Evolutionary conservation across 2,113 vertebrate genomes (phyloP).

Genomic region (Theropithecus gelada): DNA sequence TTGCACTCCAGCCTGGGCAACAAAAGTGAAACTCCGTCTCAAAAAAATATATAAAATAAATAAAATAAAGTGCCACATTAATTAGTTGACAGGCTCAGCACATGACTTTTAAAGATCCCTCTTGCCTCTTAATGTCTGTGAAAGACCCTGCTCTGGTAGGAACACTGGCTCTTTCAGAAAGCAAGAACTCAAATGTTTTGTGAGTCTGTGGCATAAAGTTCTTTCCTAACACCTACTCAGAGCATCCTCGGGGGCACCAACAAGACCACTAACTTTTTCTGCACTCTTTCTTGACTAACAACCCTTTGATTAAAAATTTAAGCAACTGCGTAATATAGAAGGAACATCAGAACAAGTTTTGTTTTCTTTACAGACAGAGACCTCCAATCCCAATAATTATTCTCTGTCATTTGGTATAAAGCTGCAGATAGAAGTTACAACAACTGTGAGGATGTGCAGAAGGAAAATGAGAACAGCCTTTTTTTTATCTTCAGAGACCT

Average conservation of each 20-base stretch:
- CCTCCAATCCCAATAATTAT: constrained; percentile 5
- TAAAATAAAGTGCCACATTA: not conserved
- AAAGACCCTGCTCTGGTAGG: not conserved
- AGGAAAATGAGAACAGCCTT: not conserved
- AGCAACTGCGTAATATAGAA: not conserved
- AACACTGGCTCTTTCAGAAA: not conserved
- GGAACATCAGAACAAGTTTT: not conserved
- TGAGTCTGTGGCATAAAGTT: not conserved
- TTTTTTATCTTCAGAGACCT: constrained; percentile 33
- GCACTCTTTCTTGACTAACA: not conserved
- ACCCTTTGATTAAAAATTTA: constrained; percentile 49
- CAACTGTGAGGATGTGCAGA: not conserved
- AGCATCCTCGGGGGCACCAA: not conserved
- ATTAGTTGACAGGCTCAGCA: not conserved
- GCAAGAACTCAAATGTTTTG: not conserved
- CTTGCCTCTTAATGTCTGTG: not conserved
- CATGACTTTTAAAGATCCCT: not conserved
- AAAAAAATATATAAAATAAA: too few species aligned
- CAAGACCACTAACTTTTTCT: not conserved
- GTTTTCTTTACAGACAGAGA: not conserved
- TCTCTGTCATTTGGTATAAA: constrained; percentile 19
- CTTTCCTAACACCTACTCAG: not conserved
- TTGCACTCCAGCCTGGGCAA: too few species aligned
- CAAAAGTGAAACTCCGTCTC: too few species aligned
- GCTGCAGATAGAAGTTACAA: not conserved